Conservation (phyloP, 2,797 vertebrate species). For the Lophotriccus pileatus region DNA sequence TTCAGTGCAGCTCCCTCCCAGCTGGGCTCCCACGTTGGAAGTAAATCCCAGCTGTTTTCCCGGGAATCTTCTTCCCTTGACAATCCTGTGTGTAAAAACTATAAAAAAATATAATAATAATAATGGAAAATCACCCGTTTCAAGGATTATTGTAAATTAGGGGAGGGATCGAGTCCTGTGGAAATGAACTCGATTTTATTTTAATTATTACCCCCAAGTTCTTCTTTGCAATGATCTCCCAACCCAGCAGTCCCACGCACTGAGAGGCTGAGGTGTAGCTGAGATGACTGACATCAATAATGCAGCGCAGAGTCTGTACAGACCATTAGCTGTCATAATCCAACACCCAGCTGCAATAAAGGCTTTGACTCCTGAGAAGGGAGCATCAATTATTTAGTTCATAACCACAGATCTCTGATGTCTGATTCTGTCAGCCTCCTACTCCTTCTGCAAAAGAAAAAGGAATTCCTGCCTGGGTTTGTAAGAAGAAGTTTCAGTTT, state of each 20-base stretch:
- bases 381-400: conserved; percentile 9
- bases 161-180: not conserved
- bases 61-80: not conserved
- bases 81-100: not conserved
- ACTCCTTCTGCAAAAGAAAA: not conserved
- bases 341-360: not conserved
- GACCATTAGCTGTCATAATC: not conserved
- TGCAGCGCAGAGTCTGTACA: not conserved
- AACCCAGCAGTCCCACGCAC: not conserved
- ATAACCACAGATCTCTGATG: not conserved
- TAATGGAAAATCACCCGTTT: not conserved
- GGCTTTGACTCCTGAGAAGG: not conserved
- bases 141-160: not conserved
- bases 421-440: not conserved
- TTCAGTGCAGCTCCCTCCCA: not conserved
- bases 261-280: not conserved
- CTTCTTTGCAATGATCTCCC: not conserved
- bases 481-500: not conserved
- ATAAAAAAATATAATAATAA: not conserved
- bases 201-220: not conserved
- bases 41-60: not conserved
- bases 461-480: not conserved
- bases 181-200: not conserved
- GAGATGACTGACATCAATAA: not conserved
- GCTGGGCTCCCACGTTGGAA: not conserved